These are phyloP conservation scores for Noturus placidus DNA, from an alignment of 2,113 vertebrate genomes.

Conservation along the genomic window DNA sequence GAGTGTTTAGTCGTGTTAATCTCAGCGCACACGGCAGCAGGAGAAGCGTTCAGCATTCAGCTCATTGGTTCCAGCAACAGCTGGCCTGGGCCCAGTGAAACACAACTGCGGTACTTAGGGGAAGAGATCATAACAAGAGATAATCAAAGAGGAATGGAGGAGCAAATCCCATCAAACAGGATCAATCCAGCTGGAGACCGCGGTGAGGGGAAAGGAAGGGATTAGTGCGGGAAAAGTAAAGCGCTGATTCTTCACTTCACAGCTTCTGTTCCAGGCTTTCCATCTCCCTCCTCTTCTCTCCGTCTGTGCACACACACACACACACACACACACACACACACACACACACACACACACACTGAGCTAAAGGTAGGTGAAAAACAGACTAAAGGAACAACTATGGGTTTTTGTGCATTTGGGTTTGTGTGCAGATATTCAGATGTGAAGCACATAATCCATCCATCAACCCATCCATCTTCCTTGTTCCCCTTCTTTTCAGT, in stretches of 20 bases:
- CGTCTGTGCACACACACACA: background rate
- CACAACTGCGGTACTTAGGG: constrained; percentile 33
- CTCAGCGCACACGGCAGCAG: background rate
- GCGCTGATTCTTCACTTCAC: background rate
- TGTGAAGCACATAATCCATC: background rate
- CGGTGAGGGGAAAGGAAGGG: constrained; percentile 4
- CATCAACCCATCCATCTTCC: background rate
- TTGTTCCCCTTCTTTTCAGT: background rate
- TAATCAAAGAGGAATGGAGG: constrained; percentile 46
- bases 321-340: background rate
- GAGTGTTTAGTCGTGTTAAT: background rate
- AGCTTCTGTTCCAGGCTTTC: background rate
- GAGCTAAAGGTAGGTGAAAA: background rate
- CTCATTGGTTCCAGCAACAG: constrained; percentile 31
- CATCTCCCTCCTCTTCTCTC: background rate
- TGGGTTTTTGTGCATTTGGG: background rate
- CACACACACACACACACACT: background rate
- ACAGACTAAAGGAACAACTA: background rate
- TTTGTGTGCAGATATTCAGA: background rate
- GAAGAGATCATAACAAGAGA: constrained; percentile 39
- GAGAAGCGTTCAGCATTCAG: constrained; percentile 16
- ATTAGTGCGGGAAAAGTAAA: constrained; percentile 3
- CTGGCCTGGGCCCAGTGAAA: constrained; percentile 39
- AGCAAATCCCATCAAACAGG: constrained; percentile 47
- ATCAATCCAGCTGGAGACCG: constrained; percentile 13